Evolutionary conservation across 2,113 vertebrate genomes (phyloP), one percentile per base, ranked within the genome.

Genomic region (Chlorodrepanis virens): DNA sequence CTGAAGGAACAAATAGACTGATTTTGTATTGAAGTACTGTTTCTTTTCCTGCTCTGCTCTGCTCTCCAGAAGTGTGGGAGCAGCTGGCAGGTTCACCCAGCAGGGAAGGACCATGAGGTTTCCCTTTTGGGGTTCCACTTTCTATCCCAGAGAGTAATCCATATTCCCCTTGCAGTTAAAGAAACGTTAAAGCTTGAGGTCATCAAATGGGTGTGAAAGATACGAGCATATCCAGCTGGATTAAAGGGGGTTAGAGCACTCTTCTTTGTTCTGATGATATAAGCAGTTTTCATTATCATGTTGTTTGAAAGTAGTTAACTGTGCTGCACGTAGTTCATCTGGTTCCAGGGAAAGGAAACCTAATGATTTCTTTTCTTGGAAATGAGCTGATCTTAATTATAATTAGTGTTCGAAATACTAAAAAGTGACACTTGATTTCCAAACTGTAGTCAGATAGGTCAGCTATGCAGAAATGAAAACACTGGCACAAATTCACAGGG

Each of bases 401-500:
- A 94, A 87, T 93, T 94, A 83, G 63, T 70, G 67, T 50, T 94
- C 2, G 0, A 71, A 87, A 65, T 85, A 35, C 63, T 93, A 85
- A 89, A 83, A 68, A 50, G 74, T 65, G 57, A 91, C 89, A 33
- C 72, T 83, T 74, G 40, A 74, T 80, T 96, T 94, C 78, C 84
- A 91, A 42, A 80, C 54, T 52, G 64, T 3, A 50, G 60, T 75
- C 69, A 92, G 88, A 93, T 69, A 93, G 82, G 54, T 86, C 94
- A 87, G 84, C 93, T 87, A 42, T 94, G 93, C 59, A 94, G 90
- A 95, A 96, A 91, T 54, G 71, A 93, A 96, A 95, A 89, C 78
- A 96, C 89, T 88, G 91, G 91, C 93, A 83, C 78, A 35, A n/a
- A 91, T 45, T 95, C 93, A 90, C 35, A 44, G 72, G 84, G 94